Percentiles rank a stretch among this genome's conserved stretches.
phyloP scores from a whole-genome alignment of 2,113 vertebrate genomes.

The Stomatorhinus ivindoensis region DNA sequence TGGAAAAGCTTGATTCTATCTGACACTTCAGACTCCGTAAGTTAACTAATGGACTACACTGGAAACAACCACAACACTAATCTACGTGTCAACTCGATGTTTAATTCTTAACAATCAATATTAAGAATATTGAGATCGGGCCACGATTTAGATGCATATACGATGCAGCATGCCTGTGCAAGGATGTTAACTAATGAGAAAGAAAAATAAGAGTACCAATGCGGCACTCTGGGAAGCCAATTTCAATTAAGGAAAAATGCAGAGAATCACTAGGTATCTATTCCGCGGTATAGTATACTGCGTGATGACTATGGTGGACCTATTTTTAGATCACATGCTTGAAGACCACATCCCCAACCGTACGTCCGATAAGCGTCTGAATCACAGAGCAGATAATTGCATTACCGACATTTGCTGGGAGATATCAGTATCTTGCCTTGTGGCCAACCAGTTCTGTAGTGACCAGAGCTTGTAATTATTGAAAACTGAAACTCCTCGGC shows the following conservation, averaged over 20 bases:
- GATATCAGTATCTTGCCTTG: not conserved
- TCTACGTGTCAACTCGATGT: slow-evolving; percentile 23
- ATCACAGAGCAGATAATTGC: not conserved
- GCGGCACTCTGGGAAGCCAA: slow-evolving; percentile 32
- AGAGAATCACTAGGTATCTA: slow-evolving; percentile 12
- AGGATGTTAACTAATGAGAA: slow-evolving; percentile 36
- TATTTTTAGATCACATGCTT: slow-evolving; percentile 8
- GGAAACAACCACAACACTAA: slow-evolving; percentile 20
- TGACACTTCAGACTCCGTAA: not conserved
- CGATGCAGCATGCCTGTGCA: slow-evolving; percentile 17
- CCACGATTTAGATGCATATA: slow-evolving; percentile 11
- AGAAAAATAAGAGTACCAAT: slow-evolving; percentile 6
- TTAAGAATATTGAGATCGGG: slow-evolving; percentile 14
- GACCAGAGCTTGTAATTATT: not conserved
- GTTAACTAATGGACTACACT: slow-evolving; percentile 31
- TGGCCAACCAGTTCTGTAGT: not conserved
- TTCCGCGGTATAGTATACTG: not conserved
- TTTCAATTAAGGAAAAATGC: slow-evolving; percentile 27
- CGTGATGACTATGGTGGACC: not conserved
- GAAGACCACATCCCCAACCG: not conserved
- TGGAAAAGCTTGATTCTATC: slow-evolving; percentile 5
- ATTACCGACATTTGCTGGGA: not conserved
- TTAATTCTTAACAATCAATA: slow-evolving; percentile 31
- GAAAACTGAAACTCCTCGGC: not conserved
- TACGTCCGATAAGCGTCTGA: not conserved